These are phyloP conservation scores for Euphydryas editha DNA, from an alignment of 2,888 invertebrate species.

Conservation along the genomic window DNA sequence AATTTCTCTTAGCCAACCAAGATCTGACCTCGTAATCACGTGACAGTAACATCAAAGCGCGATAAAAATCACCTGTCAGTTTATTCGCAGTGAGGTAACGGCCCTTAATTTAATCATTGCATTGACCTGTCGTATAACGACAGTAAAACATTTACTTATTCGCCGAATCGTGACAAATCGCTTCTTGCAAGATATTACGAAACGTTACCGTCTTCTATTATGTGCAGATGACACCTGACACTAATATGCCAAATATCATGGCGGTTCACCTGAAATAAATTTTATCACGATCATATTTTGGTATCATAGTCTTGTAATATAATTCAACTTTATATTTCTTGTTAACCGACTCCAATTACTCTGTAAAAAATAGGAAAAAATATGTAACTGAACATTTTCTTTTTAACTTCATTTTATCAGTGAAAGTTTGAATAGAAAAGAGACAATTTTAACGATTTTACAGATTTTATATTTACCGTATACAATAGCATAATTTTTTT, in stretches of 20 bases:
- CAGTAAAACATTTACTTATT: slow-evolving; percentile 41
- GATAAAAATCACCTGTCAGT: slow-evolving; percentile 28
- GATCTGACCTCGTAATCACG: neutral
- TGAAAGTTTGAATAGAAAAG: too few relatives aligned
- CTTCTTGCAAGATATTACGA: slow-evolving; percentile 35
- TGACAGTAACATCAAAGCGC: neutral
- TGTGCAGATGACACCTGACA: slow-evolving; percentile 46
- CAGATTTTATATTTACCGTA: too few relatives aligned
- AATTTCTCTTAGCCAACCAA: neutral
- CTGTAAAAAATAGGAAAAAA: too few relatives aligned
- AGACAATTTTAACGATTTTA: too few relatives aligned
- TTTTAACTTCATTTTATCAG: too few relatives aligned
- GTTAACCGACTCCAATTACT: too few relatives aligned
- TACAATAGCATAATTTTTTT: too few relatives aligned
- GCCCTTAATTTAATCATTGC: slow-evolving; percentile 27
- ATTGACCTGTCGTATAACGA: slow-evolving; percentile 38
- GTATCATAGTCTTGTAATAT: neutral
- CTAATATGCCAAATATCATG: slow-evolving; percentile 42
- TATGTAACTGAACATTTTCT: too few relatives aligned
- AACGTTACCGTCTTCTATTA: slow-evolving; percentile 38
- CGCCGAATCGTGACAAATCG: slow-evolving; percentile 43
- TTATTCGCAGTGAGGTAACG: slow-evolving; percentile 16
- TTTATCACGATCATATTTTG: slow-evolving; percentile 33
- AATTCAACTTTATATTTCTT: too few relatives aligned
- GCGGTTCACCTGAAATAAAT: slow-evolving; percentile 32